A percentile compares a stretch with the other conserved stretches of the same genome.
phyloP scores from a whole-genome alignment of 2,113 vertebrate genomes.

The Fulica atra region DNA sequence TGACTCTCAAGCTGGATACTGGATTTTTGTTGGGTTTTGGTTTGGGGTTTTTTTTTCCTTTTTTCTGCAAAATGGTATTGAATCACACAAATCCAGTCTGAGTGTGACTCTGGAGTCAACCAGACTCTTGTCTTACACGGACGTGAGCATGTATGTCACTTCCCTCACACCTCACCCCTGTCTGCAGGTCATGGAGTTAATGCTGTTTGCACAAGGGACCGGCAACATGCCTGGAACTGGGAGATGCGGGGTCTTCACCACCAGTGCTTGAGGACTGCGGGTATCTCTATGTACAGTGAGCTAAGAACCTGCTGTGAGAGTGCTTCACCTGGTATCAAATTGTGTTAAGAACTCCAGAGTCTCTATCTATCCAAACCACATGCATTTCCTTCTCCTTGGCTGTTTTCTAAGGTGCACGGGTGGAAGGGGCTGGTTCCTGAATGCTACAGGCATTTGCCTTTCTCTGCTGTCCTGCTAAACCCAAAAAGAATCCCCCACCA shows the following conservation, averaged over 20 bases:
- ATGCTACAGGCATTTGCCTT: neutral
- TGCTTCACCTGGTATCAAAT: neutral
- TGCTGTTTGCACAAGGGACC: neutral
- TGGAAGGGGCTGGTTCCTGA: neutral
- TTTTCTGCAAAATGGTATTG: neutral
- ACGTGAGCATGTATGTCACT: neutral
- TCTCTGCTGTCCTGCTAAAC: neutral
- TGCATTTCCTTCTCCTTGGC: neutral
- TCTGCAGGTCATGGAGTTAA: neutral
- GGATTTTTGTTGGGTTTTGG: no score
- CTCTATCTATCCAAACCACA: no score
- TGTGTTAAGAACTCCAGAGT: neutral
- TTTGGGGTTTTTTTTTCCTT: no score
- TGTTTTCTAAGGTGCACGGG: accelerated
- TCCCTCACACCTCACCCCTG: accelerated
- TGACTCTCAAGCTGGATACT: neutral
- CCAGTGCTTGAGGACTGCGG: neutral
- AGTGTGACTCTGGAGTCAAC: neutral
- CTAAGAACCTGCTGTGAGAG: neutral
- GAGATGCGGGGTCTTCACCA: neutral
- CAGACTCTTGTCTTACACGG: neutral
- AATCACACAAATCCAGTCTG: neutral
- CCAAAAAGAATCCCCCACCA: neutral
- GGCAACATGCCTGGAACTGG: neutral
- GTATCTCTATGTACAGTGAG: neutral